phyloP scores from a whole-genome alignment of 92 coral and sea anemone genomes.

The Paramuricea clavata region DNA sequence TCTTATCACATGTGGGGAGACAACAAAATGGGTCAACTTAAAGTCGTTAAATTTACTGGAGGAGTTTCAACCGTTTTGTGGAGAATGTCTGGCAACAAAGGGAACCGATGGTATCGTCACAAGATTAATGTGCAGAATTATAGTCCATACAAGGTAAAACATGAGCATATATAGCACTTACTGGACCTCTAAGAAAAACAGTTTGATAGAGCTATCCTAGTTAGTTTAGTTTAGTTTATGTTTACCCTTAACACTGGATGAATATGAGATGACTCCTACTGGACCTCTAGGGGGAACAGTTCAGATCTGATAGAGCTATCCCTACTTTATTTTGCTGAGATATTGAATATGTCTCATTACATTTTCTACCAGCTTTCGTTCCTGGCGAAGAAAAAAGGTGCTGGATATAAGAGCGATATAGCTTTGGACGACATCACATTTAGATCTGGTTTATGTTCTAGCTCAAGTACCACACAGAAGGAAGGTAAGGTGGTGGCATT shows the following conservation, averaged over 20 bases:
- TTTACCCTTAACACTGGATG: background rate
- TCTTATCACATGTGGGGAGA: conserved; percentile 24
- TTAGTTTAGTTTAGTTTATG: background rate
- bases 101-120: conserved; percentile 3
- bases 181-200: background rate
- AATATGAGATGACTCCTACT: background rate
- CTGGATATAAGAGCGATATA: conserved; percentile 2
- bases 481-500: background rate
- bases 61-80: background rate
- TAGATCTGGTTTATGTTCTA: background rate
- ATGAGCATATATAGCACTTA: background rate
- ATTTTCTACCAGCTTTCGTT: background rate
- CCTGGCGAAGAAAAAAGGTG: background rate
- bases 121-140: background rate
- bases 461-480: background rate
- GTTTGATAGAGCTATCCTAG: background rate
- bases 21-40: background rate
- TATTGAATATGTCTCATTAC: too few relatives aligned
- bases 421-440: conserved; percentile 10
- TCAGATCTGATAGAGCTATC: background rate
- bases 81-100: conserved; percentile 12
- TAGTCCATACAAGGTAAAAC: conserved; percentile 17
- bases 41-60: background rate
- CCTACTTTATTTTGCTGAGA: too few relatives aligned
- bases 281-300: background rate